Evolutionary conservation across 1,140 invertebrate genomes (phyloP).

Genomic region (Trichomalopsis sarcophagae): DNA sequence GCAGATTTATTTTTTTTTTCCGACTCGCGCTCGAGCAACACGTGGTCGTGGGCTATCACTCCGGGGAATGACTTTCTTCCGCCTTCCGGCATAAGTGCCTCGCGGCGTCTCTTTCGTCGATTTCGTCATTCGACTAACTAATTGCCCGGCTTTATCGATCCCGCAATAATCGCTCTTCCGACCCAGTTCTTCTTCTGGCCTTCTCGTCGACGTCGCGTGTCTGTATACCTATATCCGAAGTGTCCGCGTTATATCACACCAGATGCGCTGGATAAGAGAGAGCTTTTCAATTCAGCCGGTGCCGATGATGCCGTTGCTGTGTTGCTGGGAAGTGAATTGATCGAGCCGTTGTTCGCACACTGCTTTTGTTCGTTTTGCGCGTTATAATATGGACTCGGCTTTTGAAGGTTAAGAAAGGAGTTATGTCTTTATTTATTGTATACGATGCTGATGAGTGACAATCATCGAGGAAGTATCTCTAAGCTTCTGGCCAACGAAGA

Average conservation of each 20-base stretch:
- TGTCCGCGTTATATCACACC: not conserved
- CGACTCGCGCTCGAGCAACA: not conserved
- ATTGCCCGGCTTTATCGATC: not conserved
- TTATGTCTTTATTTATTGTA: too few relatives aligned
- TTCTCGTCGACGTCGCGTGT: too few relatives aligned
- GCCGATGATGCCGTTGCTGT: not conserved
- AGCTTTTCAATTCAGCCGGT: not conserved
- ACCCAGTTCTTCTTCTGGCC: not conserved
- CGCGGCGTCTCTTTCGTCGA: not conserved
- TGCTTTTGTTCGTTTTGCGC: not conserved
- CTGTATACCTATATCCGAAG: not conserved
- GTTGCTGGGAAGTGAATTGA: not conserved
- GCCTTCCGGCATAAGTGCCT: not conserved
- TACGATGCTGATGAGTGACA: too few relatives aligned
- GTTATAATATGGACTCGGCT: too few relatives aligned
- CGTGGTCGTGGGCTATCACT: not conserved
- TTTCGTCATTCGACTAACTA: not conserved
- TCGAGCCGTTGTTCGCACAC: not conserved
- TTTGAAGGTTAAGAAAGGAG: too few relatives aligned
- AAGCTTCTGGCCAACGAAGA: too few relatives aligned
- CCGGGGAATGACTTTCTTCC: not conserved
- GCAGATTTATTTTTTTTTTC: not conserved
- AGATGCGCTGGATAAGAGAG: too few relatives aligned
- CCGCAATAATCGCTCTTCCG: not conserved
- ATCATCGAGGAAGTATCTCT: too few relatives aligned